phyloP scores from a whole-genome alignment of 2,888 invertebrate species.

The Lobophora halterata region DNA sequence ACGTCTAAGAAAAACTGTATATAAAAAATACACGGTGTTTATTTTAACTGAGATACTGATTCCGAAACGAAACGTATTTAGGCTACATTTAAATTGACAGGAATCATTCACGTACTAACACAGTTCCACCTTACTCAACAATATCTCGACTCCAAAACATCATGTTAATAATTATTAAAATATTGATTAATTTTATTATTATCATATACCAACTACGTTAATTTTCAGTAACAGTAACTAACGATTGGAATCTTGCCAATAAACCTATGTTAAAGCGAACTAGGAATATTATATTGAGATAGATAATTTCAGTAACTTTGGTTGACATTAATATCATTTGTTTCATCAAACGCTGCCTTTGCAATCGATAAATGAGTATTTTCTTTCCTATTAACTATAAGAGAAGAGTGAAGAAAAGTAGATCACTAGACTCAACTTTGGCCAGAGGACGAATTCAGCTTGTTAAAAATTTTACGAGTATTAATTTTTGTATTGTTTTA shows the following conservation, averaged over 20 bases:
- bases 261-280: constrained; percentile 77
- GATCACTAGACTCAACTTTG: constrained; percentile 36
- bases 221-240: constrained; percentile 65
- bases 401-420: constrained; percentile 41
- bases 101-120: constrained; percentile 60
- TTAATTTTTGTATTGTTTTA: background rate
- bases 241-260: constrained; percentile 77
- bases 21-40: constrained; percentile 14
- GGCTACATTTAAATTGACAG: constrained; percentile 52
- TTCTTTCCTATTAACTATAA: constrained; percentile 46
- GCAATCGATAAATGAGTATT: constrained; percentile 57
- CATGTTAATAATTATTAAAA: constrained; percentile 48
- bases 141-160: constrained; percentile 57
- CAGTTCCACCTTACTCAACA: constrained; percentile 73
- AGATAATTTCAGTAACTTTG: constrained; percentile 79
- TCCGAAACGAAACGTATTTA: constrained; percentile 56
- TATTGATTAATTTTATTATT: constrained; percentile 37
- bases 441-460: constrained; percentile 31
- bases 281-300: constrained; percentile 78
- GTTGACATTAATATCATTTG: constrained; percentile 70
- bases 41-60: constrained; percentile 34
- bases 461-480: constrained; percentile 2
- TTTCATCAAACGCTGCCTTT: constrained; percentile 34
- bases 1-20: constrained; percentile 30
- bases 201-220: constrained; percentile 58